A percentile compares a stretch with the other conserved stretches of the same genome.
These are phyloP conservation scores for Bungarus multicinctus DNA, from an alignment of 2,113 vertebrate species.

Conservation along the genomic window DNA sequence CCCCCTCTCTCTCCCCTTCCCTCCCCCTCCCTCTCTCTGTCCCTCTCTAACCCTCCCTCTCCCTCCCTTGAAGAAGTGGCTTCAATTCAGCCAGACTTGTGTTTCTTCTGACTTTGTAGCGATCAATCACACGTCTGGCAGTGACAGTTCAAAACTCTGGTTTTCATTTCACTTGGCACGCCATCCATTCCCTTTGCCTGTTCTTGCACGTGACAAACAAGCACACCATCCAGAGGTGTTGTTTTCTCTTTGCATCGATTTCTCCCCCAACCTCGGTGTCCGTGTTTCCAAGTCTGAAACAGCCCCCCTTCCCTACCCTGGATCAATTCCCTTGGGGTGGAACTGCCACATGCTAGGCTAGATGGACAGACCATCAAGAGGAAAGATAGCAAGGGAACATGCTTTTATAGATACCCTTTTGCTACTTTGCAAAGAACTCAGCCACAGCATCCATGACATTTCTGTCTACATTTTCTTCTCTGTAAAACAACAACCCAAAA, in stretches of 20 bases:
- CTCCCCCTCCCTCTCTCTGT: no score
- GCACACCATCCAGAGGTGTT: background rate
- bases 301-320: background rate
- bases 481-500: background rate
- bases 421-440: background rate
- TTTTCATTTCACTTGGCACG: background rate
- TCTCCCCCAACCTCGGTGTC: no score
- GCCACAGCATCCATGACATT: background rate
- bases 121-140: background rate
- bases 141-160: background rate
- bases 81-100: background rate
- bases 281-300: background rate
- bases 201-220: background rate
- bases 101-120: background rate
- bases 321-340: background rate
- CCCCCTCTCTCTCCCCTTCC: fast-evolving
- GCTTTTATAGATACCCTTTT: background rate
- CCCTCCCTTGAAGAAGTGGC: background rate
- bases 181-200: background rate
- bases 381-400: background rate
- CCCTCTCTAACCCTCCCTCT: no score
- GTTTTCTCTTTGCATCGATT: background rate
- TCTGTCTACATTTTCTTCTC: background rate
- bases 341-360: background rate
- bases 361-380: background rate